A percentile compares a stretch with the other conserved stretches of the same genome.
These are phyloP conservation scores for Julus scanicus DNA, from an alignment of 2,888 invertebrate genomes.

Conservation along the genomic window DNA sequence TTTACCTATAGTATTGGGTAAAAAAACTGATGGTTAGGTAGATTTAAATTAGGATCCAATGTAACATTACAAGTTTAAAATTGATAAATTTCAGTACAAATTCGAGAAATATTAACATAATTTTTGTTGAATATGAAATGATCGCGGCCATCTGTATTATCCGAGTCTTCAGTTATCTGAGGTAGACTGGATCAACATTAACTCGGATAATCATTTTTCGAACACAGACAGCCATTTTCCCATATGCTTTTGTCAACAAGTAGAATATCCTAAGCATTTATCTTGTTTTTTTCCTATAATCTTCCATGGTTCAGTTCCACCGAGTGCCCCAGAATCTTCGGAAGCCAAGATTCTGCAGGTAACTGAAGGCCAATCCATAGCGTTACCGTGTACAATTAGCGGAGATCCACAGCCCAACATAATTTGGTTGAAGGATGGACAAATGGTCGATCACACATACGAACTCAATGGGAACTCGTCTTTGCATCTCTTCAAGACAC, in stretches of 20 bases:
- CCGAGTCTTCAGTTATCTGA: no score
- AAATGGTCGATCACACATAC: slow-evolving; percentile 13
- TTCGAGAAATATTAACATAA: no score
- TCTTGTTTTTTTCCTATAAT: not conserved
- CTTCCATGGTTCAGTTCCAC: not conserved
- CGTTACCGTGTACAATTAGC: slow-evolving; percentile 63
- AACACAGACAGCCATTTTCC: not conserved
- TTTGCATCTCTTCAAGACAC: slow-evolving; percentile 3
- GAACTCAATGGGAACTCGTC: slow-evolving; percentile 53
- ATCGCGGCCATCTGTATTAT: no score
- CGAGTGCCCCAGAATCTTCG: not conserved
- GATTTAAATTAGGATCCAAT: no score
- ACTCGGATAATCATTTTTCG: not conserved
- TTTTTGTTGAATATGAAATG: no score
- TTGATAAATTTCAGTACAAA: no score
- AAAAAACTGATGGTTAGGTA: no score
- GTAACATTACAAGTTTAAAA: no score
- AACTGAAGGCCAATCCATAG: slow-evolving; percentile 63
- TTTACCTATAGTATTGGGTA: no score
- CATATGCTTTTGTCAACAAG: not conserved
- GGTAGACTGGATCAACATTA: no score
- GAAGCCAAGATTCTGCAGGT: slow-evolving; percentile 59
- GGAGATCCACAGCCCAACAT: slow-evolving; percentile 66
- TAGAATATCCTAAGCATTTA: not conserved
- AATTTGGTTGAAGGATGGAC: slow-evolving; percentile 64